phyloP scores from a whole-genome alignment of 2,797 vertebrate species.

The Malacoraja senta region DNA sequence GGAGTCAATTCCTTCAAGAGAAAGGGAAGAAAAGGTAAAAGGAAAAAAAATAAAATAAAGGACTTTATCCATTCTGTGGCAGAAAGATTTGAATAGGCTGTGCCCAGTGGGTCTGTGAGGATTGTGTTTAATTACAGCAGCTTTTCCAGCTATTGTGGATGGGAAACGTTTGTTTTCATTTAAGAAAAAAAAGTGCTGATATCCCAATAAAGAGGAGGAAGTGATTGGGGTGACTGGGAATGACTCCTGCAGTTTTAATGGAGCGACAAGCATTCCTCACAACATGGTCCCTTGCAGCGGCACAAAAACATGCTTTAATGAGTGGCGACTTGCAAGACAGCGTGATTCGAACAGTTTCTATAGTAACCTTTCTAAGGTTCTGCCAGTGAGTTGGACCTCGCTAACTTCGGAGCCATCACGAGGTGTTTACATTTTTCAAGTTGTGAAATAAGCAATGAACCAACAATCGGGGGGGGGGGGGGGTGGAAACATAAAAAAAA shows the following conservation, averaged over 20 bases:
- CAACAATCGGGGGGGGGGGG: neutral
- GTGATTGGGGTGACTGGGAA: conserved; percentile 6
- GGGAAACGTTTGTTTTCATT: conserved; percentile 23
- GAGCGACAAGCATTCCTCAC: conserved; percentile 27
- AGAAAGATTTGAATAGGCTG: conserved; percentile 19
- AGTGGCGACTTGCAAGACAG: conserved; percentile 22
- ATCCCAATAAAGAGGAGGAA: conserved; percentile 33
- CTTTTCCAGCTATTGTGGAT: conserved; percentile 25
- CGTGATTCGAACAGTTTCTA: conserved; percentile 32
- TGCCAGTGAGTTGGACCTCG: neutral
- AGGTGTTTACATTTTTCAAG: neutral
- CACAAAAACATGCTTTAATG: conserved; percentile 35
- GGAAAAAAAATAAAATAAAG: neutral
- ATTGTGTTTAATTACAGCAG: conserved; percentile 15
- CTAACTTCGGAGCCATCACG: neutral
- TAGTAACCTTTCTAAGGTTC: conserved; percentile 17
- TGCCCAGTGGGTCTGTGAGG: neutral
- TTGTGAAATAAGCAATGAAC: neutral
- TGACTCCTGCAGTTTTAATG: conserved; percentile 27
- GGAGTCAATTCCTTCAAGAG: conserved; percentile 16
- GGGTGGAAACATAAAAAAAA: neutral
- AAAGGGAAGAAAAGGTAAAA: neutral
- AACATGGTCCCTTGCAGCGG: neutral
- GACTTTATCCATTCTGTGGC: neutral
- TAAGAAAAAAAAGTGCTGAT: neutral